These are phyloP conservation scores for Rousettus madagascariensis DNA, from an alignment of 2,797 vertebrate species.

Conservation along the genomic window DNA sequence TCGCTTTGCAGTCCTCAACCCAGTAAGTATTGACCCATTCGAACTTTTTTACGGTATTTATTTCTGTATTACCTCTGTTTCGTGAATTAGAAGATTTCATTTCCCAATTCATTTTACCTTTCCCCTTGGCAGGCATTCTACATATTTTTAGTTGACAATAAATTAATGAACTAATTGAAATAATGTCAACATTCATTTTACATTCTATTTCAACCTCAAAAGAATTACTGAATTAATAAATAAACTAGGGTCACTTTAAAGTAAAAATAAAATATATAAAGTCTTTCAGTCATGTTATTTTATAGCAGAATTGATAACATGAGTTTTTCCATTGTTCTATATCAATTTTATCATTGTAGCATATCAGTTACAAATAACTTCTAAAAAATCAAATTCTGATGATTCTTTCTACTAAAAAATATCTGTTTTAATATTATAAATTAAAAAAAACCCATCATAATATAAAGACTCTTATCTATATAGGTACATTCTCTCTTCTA, in stretches of 20 bases:
- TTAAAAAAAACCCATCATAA: neutral
- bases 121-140: neutral
- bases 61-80: neutral
- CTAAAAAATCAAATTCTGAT: neutral
- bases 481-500: neutral
- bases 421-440: neutral
- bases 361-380: neutral
- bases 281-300: neutral
- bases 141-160: neutral
- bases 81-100: neutral
- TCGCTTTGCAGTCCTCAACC: neutral
- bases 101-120: neutral
- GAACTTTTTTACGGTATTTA: neutral
- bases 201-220: neutral
- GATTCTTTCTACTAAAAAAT: neutral
- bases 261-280: conserved; percentile 9
- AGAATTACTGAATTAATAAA: neutral
- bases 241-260: neutral
- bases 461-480: neutral
- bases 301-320: neutral
- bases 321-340: neutral
- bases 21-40: neutral
- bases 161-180: conserved; percentile 1
- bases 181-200: neutral
- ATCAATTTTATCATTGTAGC: neutral